Base-by-base conservation (phyloP, 2,888 invertebrate genomes). In the Malacosoma neustria region DNA sequence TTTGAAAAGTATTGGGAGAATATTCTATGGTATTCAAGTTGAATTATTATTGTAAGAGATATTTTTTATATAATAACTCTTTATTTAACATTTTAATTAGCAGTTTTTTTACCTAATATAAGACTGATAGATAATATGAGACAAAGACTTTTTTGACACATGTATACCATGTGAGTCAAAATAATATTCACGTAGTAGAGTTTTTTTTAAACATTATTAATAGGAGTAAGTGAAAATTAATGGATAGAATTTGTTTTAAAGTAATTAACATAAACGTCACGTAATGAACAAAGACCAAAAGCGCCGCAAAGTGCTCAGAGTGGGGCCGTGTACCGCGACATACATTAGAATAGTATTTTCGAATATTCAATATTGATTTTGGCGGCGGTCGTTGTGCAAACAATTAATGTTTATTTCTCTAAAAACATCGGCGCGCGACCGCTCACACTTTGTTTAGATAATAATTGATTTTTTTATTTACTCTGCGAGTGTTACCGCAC, bases 291-390 rank as follows among this genome's bases (percentile, higher is more conserved):
- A 54, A 71, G 62, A 73, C 66, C 68, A 76, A 80, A 79, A 74
- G 74, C 66, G 75, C 80, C 77, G 77, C 79, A 70, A 73, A 73
- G 72, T 72, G 75, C 71, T 67, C 53, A 56, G 61, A 72, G 71
- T 61, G 64, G 60, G 51, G 56, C 49, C 57, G 61, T 72, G 72
- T 72, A 68, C 71, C 64, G 61, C 74, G 70, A 81, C 81, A 81
- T 71, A 80, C 79, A 77, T 80, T 79, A 79, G 80, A 80, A 82
- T 79, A 77, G 80, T 79, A 77, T 84, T 84, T 85, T 85, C 81
- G 75, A 84, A 82, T 72, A 74, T 76, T 73, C 72, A 85, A 85
- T 84, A 85, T 85, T 85, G 64, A 65, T 74, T 70, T 69, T 81
- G 74, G 74, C 77, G 75, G 72, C 75, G 82, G 77, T 72, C 82